Base-by-base conservation (phyloP, 1,140 invertebrate genomes). In the Conus ventricosus region DNA sequence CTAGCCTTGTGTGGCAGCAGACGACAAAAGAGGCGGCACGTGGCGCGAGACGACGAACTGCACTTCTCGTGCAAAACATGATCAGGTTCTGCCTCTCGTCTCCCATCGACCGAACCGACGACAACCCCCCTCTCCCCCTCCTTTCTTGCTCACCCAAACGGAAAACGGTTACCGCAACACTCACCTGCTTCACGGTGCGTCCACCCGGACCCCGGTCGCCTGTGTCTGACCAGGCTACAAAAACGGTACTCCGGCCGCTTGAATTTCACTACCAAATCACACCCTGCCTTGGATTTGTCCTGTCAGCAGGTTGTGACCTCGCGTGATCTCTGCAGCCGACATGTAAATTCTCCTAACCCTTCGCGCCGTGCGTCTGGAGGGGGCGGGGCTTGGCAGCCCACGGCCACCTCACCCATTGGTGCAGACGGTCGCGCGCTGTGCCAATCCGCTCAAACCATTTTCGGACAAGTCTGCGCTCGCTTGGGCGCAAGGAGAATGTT, bases 281-380 rank as follows among this genome's bases (percentile, higher is more conserved):
- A 75, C 63, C 63, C 57, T 67, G 27, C 84, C 25, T n/a, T 27
- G 39, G 84, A 85, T 85, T 85, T 85, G 84, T 76, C 63, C 63
- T 85, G 84, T 85, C 84, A 85, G 84, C 84, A 63, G 84, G 84
- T 76, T 85, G 71, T 85, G 84, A 85, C 84, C 84, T 85, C 84
- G 84, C 71, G 67, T 85, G 84, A 85, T 85, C 84, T 76, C 63
- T 85, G 84, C 84, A 85, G 84, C 84, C 84, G 51, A 85, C 84
- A 85, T 75, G 63, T 76, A 85, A 76, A 85, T 85, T 85, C 84
- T 85, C 84, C 84, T 57, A 75, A 85, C 84, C 67, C 84, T 27
- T 51, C 23, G 63, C 25, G 67, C 67, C 63, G 71, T 63, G 51
- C 51, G 84, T 53, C 71, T 75, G 84, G 25, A 20, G 67, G n/a